Base-by-base conservation (phyloP, 1,140 invertebrate species). In the Leptopilina clavipes region DNA sequence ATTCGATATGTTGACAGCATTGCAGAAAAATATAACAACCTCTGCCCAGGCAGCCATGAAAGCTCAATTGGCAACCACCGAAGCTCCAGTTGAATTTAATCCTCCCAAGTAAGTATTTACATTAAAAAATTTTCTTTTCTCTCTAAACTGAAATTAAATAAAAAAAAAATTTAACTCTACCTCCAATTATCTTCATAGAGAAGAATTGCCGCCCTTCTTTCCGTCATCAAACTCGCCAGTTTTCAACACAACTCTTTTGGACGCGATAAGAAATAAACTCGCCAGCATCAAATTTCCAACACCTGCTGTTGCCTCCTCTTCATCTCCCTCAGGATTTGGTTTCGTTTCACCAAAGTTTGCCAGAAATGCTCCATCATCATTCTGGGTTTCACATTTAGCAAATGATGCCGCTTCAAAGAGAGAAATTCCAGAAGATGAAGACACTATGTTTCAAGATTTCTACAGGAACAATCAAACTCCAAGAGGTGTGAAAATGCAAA, bases 1-100 rank as follows among this genome's bases (percentile, higher is more conserved):
- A 2, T 90, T 90, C 48, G 89, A 90, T 65, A 89, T 87, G 83
- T 74, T 90, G 3, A 88, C 88, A 1, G 78, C 80, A 3, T 75
- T 90, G 12, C 85, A 90, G 37, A 89, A 83, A 14, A 89, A 90
- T 70, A 86, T 90, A 17, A 88, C 87, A 1, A 70, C 19, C 0
- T 80, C 85, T 0, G 82, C 89, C 8, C 81, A 88, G 11, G 81
- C 77, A 18, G 79, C 85, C 0, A 77, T 86, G 7, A 86, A 79
- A 19, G 11, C 77, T n/a, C 84, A 82, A 52, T 8, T 77, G 0
- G 12, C 54, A 3, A 37, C 77, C 5, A 71, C 74, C 1, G 79
- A 65, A 22, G 45, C 76, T 3, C 40, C 54, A 8, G 18, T 18
- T 14, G 25, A 18, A 11, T 72, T 77, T 52, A 76, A 71, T 17